A percentile compares a stretch with the other conserved stretches of the same genome.
phyloP scores from a whole-genome alignment of 1,140 invertebrate genomes.

The Coptotermes formosanus region DNA sequence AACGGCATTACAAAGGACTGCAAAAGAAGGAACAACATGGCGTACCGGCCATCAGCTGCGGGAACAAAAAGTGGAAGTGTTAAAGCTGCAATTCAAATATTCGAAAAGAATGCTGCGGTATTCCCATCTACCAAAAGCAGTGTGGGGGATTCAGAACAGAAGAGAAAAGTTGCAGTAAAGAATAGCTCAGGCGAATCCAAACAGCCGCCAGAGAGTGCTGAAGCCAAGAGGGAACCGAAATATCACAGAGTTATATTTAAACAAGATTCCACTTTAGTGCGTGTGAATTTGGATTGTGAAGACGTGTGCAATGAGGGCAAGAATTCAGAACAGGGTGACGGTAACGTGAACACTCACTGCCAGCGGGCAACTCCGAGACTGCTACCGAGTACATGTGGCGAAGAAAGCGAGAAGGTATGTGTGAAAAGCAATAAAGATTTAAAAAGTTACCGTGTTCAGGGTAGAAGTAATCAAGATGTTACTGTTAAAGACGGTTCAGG shows the following conservation, averaged over 20 bases:
- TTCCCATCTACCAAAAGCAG: neutral
- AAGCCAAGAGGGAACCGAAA: neutral
- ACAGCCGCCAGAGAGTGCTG: neutral
- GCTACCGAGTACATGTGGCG: neutral
- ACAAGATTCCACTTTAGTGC: neutral
- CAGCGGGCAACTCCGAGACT: neutral
- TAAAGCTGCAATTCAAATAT: slow-evolving; percentile 34
- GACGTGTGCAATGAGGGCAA: neutral
- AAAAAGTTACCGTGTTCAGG: neutral
- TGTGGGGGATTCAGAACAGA: neutral
- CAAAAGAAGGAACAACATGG: neutral
- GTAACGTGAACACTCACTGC: neutral
- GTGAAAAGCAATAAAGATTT: neutral
- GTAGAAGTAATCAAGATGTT: neutral
- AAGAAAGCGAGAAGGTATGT: neutral
- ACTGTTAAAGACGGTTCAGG: neutral
- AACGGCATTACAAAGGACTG: neutral
- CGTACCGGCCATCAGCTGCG: neutral
- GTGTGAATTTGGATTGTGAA: neutral
- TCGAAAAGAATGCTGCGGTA: slow-evolving; percentile 30
- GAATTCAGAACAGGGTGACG: neutral
- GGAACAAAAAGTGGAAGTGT: slow-evolving; percentile 31
- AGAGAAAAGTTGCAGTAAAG: neutral
- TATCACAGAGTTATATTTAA: slow-evolving; percentile 15
- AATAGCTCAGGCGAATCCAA: neutral